Conservation (phyloP, 2,888 invertebrate species). For the Notodonta dromedarius region DNA sequence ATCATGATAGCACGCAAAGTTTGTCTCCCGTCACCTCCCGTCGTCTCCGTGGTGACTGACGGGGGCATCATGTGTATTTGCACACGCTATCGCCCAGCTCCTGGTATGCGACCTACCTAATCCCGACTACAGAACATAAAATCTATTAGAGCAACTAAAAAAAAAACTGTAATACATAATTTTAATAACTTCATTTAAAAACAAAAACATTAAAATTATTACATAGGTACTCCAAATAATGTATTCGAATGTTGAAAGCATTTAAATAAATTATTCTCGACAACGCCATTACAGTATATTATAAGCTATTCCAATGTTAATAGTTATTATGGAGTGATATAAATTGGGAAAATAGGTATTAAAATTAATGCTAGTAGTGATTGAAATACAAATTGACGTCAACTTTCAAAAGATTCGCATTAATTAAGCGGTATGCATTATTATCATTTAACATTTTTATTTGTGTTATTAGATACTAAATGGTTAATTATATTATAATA, state of each 20-base stretch:
- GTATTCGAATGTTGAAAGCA: too few species aligned
- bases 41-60: constrained; percentile 47
- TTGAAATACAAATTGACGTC: constrained; percentile 21
- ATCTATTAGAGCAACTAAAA: constrained; percentile 53
- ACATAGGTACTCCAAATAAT: too few species aligned
- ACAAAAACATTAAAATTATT: too few species aligned
- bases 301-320: not conserved
- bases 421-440: too few species aligned
- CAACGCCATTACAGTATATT: too few species aligned
- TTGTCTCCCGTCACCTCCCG: constrained; percentile 37
- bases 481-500: too few species aligned
- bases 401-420: too few species aligned
- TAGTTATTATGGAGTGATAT: constrained; percentile 13
- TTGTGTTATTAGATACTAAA: too few species aligned
- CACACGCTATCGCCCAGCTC: constrained; percentile 67
- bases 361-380: constrained; percentile 29
- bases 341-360: constrained; percentile 17
- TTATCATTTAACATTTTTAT: too few species aligned
- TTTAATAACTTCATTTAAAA: not conserved
- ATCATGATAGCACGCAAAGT: constrained; percentile 27
- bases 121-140: constrained; percentile 57
- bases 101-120: constrained; percentile 74
- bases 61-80: constrained; percentile 72
- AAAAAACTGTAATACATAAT: constrained; percentile 2
- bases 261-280: too few species aligned